These are phyloP conservation scores for Eulithis testata DNA, from an alignment of 2,888 invertebrate species.

Conservation along the genomic window DNA sequence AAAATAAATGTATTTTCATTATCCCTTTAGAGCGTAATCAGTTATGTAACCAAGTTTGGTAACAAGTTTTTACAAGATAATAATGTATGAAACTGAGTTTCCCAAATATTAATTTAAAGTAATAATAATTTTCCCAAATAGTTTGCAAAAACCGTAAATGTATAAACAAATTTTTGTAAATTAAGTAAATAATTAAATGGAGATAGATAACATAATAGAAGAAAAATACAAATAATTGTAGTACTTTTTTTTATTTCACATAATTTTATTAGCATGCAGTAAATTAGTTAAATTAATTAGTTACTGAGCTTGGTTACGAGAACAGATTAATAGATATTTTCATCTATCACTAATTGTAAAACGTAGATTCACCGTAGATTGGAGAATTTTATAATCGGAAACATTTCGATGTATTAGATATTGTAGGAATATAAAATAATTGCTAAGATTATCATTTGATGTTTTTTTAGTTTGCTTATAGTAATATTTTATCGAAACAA, in stretches of 20 bases:
- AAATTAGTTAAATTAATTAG: neutral
- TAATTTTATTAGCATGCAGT: neutral
- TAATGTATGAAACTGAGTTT: neutral
- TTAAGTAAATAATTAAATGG: too few relatives aligned
- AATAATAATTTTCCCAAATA: too few relatives aligned
- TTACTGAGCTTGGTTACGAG: neutral
- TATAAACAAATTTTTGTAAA: too few relatives aligned
- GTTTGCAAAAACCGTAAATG: too few relatives aligned
- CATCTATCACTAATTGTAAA: constrained; percentile 44
- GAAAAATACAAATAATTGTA: too few relatives aligned
- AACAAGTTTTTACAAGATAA: neutral
- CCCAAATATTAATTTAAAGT: too few relatives aligned
- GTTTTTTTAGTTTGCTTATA: neutral
- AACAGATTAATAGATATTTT: constrained; percentile 19
- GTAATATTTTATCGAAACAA: neutral
- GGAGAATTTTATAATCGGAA: constrained; percentile 57
- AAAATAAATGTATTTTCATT: constrained; percentile 45
- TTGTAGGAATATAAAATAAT: constrained; percentile 29
- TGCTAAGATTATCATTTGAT: constrained; percentile 13
- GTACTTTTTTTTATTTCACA: too few relatives aligned
- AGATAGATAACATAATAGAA: too few relatives aligned
- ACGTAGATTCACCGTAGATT: constrained; percentile 51
- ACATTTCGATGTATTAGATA: constrained; percentile 33
- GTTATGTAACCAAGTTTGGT: neutral
- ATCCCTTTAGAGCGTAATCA: neutral